Conservation (phyloP, 1,140 invertebrate genomes). For the Microplitis mediator region DNA sequence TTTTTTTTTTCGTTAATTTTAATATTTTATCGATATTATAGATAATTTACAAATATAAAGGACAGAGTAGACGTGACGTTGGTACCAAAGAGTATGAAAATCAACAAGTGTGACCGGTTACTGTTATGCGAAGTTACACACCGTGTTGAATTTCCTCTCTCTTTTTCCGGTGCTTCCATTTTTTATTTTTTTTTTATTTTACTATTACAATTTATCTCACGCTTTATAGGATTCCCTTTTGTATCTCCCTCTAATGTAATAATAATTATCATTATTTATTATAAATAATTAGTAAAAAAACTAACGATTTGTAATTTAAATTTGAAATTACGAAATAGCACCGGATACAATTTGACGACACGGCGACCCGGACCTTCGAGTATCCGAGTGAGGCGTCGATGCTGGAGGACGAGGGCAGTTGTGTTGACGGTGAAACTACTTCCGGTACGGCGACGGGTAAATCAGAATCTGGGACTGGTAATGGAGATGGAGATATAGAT, state of each 20-base stretch:
- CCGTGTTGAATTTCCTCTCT: conserved; percentile 52
- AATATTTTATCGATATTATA: not conserved
- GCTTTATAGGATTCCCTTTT: not conserved
- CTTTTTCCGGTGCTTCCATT: conserved; percentile 10
- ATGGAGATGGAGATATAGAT: too few relatives aligned
- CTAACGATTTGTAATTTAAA: too few relatives aligned
- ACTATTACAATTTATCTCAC: not conserved
- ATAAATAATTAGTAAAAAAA: not conserved
- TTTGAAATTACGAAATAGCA: conserved; percentile 62
- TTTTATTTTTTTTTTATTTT: not conserved
- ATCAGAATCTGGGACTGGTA: conserved; percentile 41
- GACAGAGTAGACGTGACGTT: conserved; percentile 34
- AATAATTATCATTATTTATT: not conserved
- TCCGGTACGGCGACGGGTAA: conserved; percentile 36
- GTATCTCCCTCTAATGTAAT: not conserved
- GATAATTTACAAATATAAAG: not conserved
- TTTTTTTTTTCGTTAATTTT: not conserved
- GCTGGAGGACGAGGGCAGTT: conserved; percentile 66
- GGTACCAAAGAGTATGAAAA: conserved; percentile 46
- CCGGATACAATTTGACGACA: conserved; percentile 84
- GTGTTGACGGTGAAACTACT: conserved; percentile 52
- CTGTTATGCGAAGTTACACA: conserved; percentile 57
- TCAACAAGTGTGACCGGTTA: conserved; percentile 60
- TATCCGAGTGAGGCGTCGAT: conserved; percentile 84
- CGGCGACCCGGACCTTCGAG: conserved; percentile 80